Base-by-base conservation (phyloP, 1,140 invertebrate species). In the Octopus sinensis region DNA sequence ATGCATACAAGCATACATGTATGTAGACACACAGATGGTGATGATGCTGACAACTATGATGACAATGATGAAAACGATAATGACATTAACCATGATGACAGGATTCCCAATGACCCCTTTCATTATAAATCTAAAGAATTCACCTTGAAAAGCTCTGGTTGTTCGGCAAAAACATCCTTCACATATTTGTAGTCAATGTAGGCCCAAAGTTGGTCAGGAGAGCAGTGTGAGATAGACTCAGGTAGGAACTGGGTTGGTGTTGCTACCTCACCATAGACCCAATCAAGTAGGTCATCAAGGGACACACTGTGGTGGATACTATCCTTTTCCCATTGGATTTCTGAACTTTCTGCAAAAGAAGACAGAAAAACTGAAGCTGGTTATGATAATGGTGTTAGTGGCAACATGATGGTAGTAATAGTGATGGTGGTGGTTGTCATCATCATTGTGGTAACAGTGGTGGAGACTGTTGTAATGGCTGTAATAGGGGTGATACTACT, bases 181-280 rank as follows among this genome's bases (percentile, higher is more conserved):
- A 96, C 92, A 90, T 96, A 93, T 91, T 96, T 96, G 88, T 96
- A 96, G 90, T 96, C 95, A 91, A 95, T 95, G 88, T 96, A 96
- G 89, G 93, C 92, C 93, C 95, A 96, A 54, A 83, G 84, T 30
- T 82, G 79, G 43, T 78, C 56, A 13, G 30, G 78, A 43, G 30
- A 43, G 30, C 30, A 43, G 30, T 43, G 30, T 43, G 30, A 43
- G 1, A 43, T 43, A 43, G 30, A 43, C 30, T 43, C 30, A 43
- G 30, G 30, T 43, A 43, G 30, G 30, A 43, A 43, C 30, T 85
- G 85, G 54, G 84, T 87, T 52, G 79, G 62, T 76, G 53, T 54
- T 12, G 30, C 52, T 53, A 76, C 17, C 6, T 81, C 76, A 4
- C 82, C 84, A 13, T 82, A 52, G 75, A 84, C 54, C 88, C 88